Percentiles rank a stretch among this genome's conserved stretches.
Evolutionary conservation across 2,113 vertebrate species (phyloP).

Genomic region (Micromys minutus): DNA sequence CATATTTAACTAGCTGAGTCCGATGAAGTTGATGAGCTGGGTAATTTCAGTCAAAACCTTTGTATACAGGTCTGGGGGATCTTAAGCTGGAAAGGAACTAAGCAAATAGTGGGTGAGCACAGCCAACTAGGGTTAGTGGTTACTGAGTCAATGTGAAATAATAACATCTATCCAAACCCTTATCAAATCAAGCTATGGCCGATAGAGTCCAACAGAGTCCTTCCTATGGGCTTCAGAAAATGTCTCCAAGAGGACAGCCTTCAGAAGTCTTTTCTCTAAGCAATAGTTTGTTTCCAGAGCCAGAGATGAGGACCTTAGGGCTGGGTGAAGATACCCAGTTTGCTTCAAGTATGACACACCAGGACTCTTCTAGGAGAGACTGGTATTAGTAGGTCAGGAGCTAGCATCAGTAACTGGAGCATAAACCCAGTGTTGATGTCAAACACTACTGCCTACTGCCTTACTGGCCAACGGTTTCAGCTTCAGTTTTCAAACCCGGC

Average conservation of each 20-base stretch:
- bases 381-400: background rate
- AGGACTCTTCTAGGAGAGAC: background rate
- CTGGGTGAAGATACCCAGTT: background rate
- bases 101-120: conserved; percentile 39
- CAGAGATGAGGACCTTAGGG: background rate
- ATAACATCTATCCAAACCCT: conserved; percentile 30
- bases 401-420: too few relatives aligned
- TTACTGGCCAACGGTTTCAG: fast-evolving
- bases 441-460: fast-evolving
- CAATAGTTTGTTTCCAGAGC: background rate
- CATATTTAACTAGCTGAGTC: conserved; percentile 19
- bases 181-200: conserved; percentile 54
- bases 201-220: conserved; percentile 1
- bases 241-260: background rate
- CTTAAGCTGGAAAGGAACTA: conserved; percentile 50
- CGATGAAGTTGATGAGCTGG: background rate
- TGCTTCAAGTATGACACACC: background rate
- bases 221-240: conserved; percentile 42
- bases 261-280: background rate
- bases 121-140: conserved; percentile 52
- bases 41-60: conserved; percentile 1
- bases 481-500: background rate
- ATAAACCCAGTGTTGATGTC: background rate
- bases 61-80: background rate
- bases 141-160: conserved; percentile 65